A percentile compares a stretch with the other conserved stretches of the same genome.
These are phyloP conservation scores for Eupristina koningsbergeri DNA, from an alignment of 1,140 invertebrate genomes.

Conservation along the genomic window DNA sequence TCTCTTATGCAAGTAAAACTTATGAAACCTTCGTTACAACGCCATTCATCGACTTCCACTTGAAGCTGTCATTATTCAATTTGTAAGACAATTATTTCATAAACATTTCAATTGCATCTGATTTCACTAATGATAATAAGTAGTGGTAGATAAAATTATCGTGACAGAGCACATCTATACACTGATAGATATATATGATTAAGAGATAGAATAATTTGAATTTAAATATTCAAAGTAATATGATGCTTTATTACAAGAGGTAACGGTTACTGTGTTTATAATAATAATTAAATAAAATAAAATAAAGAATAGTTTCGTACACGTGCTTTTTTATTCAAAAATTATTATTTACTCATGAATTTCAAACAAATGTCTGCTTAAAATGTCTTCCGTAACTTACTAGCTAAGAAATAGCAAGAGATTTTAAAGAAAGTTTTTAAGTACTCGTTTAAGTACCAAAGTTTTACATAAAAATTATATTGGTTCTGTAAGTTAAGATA, in stretches of 20 bases:
- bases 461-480: neutral
- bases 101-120: constrained; percentile 1
- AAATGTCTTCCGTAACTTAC: neutral
- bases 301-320: neutral
- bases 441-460: neutral
- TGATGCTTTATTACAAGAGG: neutral
- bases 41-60: constrained; percentile 4
- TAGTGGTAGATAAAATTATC: neutral
- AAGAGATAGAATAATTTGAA: too few species aligned
- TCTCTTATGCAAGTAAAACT: neutral
- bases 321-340: neutral
- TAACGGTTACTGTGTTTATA: neutral
- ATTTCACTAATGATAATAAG: neutral
- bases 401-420: neutral
- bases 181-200: too few species aligned
- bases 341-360: neutral
- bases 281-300: neutral
- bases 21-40: neutral
- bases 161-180: neutral
- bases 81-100: constrained; percentile 25
- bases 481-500: neutral
- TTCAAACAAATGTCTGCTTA: neutral
- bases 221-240: neutral
- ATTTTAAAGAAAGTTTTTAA: constrained; percentile 22
- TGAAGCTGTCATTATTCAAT: constrained; percentile 3